Evolutionary conservation across 1,140 invertebrate species (phyloP), one percentile per base, ranked within the genome.

Genomic region (Calliopsis andreniformis): DNA sequence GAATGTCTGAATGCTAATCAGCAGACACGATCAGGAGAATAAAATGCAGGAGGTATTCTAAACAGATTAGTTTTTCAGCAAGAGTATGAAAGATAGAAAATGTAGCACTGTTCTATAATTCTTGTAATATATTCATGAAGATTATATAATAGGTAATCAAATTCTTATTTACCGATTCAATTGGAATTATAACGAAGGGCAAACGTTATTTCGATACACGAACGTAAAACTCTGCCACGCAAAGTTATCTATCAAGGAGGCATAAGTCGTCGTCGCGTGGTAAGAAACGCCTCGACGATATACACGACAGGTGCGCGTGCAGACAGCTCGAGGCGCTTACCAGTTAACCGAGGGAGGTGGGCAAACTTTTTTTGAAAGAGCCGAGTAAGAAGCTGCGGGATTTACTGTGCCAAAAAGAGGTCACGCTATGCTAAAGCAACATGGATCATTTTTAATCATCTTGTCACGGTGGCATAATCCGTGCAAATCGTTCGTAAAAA

Each of bases 1-100:
- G 61, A 58, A 30, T 59, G 56, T 45, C 72, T 58, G 72, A 72
- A 82, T 86, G 80, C 79, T 86, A 85, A 86, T 86, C 80, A 83
- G 78, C 25, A 35, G 28, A n/a, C 43, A 32, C 20, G 45, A 59
- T 62, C 20, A 18, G 25, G 59, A 14, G 35, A 61, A 56, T 23
- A 23, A 59, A 69, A n/a, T 20, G 14, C 1, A 51, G 58, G n/a
- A 35, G 53, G 20, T 49, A 18, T 16, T 18, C 47, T 28, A 7
- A 42, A 32, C 4, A 35, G 59, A 1, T 10, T 12, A 5, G 14
- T 45, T 14, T 39, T 10, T 4, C 28, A 0, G 30, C 43, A 30
- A 18, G 18, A 55, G 14, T 5, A n/a, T 39, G 25, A 16, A 16
- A 25, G 1, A 25, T 18, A 6, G 14, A 4, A 1, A 28, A 43